Evolutionary conservation across 2,797 vertebrate species (phyloP).

Genomic region (Champsocephalus esox): DNA sequence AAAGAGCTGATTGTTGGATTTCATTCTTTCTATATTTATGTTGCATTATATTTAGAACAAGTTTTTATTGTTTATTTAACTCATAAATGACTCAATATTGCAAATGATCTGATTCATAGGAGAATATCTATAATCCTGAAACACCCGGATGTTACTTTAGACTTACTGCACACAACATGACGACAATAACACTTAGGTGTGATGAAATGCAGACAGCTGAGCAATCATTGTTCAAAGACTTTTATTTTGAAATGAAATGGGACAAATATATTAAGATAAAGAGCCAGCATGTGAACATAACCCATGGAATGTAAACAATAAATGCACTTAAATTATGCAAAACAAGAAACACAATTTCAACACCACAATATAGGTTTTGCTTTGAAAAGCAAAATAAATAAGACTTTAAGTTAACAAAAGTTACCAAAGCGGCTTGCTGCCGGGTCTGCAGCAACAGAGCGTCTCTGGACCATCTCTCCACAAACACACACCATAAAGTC

Average conservation of each 20-base stretch:
- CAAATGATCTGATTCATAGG: neutral
- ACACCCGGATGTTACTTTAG: neutral
- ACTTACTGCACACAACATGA: neutral
- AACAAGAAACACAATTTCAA: slow-evolving; percentile 65
- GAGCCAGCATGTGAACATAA: slow-evolving; percentile 72
- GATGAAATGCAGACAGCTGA: neutral
- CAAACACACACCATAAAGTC: slow-evolving; percentile 13
- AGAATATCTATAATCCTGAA: neutral
- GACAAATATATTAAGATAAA: slow-evolving; percentile 87
- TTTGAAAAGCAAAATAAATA: slow-evolving; percentile 85
- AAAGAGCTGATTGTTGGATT: neutral
- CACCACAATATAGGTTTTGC: slow-evolving; percentile 78
- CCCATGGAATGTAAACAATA: slow-evolving; percentile 84
- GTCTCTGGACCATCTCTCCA: slow-evolving; percentile 15
- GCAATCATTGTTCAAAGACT: slow-evolving; percentile 47
- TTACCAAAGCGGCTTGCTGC: slow-evolving; percentile 53
- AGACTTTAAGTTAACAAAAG: slow-evolving; percentile 84
- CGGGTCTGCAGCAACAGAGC: slow-evolving; percentile 37
- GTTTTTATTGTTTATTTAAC: neutral
- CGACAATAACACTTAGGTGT: neutral
- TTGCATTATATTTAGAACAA: neutral
- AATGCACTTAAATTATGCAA: slow-evolving; percentile 85
- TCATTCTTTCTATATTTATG: neutral
- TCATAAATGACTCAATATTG: neutral
- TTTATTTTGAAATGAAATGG: slow-evolving; percentile 83